phyloP scores from a whole-genome alignment of 2,113 vertebrate species.

The Sclerurus mexicanus region DNA sequence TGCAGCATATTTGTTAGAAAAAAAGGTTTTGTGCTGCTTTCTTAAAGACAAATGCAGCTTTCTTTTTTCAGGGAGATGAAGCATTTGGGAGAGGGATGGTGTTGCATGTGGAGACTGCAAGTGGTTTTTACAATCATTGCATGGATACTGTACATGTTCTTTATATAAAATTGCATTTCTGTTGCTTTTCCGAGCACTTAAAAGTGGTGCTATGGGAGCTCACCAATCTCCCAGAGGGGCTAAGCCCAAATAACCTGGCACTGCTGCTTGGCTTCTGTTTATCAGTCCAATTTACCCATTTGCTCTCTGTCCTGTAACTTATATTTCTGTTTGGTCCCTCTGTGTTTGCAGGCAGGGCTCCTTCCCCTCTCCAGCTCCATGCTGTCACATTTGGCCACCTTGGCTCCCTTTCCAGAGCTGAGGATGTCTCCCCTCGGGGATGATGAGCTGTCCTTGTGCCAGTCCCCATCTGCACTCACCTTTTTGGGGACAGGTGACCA shows the following conservation, averaged over 20 bases:
- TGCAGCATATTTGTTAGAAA: fast-evolving
- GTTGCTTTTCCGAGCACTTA: neutral
- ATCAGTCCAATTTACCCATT: neutral
- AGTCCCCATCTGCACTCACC: neutral
- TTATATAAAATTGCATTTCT: neutral
- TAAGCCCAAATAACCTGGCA: neutral
- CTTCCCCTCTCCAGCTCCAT: neutral
- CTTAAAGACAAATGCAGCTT: neutral
- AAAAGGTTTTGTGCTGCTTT: neutral
- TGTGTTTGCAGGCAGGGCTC: neutral
- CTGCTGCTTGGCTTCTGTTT: neutral
- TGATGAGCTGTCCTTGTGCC: neutral
- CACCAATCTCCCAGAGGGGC: neutral
- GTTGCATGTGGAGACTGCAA: neutral
- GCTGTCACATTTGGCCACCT: neutral
- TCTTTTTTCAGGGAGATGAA: neutral
- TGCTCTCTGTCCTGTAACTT: neutral
- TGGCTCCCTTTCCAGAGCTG: fast-evolving
- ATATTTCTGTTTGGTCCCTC: neutral
- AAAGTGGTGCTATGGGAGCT: fast-evolving
- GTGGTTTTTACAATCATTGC: neutral
- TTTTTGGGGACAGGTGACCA: neutral
- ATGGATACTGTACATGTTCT: neutral
- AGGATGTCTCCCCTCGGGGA: neutral
- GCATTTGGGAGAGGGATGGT: neutral